phyloP scores from a whole-genome alignment of 2,113 vertebrate species.

The Patagioenas fasciata region DNA sequence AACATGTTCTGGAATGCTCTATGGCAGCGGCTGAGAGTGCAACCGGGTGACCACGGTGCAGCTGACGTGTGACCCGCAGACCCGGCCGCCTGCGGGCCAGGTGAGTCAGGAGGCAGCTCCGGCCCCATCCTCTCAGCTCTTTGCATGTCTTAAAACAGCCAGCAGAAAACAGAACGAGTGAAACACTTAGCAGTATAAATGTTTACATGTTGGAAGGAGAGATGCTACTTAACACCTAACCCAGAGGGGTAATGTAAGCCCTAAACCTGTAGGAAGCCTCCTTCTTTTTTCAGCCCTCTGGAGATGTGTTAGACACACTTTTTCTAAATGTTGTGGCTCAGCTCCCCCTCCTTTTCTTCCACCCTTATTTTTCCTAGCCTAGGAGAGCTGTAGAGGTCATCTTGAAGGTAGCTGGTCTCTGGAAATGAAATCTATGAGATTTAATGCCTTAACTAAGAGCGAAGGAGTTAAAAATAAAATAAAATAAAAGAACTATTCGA shows the following conservation, averaged over 20 bases:
- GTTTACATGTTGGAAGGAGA: background rate
- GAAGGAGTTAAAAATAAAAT: background rate
- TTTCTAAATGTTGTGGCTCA: background rate
- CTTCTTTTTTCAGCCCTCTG: background rate
- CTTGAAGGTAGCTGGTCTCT: background rate
- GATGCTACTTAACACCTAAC: background rate
- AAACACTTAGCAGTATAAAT: background rate
- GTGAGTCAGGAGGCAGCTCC: background rate
- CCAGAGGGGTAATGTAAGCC: background rate
- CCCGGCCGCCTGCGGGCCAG: background rate
- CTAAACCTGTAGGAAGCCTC: background rate
- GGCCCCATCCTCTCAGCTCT: background rate
- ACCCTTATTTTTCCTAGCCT: background rate
- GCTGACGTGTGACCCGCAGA: background rate
- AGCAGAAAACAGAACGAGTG: background rate
- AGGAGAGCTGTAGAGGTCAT: background rate
- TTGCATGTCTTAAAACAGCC: background rate
- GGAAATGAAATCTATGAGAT: background rate
- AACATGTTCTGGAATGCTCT: background rate
- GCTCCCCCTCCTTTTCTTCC: background rate
- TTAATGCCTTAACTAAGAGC: background rate
- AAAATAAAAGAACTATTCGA: background rate
- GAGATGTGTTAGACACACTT: background rate
- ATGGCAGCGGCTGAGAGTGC: background rate
- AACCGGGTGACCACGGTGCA: accelerated